These are phyloP conservation scores for Fratercula arctica DNA, from an alignment of 2,797 vertebrate species.

Conservation along the genomic window DNA sequence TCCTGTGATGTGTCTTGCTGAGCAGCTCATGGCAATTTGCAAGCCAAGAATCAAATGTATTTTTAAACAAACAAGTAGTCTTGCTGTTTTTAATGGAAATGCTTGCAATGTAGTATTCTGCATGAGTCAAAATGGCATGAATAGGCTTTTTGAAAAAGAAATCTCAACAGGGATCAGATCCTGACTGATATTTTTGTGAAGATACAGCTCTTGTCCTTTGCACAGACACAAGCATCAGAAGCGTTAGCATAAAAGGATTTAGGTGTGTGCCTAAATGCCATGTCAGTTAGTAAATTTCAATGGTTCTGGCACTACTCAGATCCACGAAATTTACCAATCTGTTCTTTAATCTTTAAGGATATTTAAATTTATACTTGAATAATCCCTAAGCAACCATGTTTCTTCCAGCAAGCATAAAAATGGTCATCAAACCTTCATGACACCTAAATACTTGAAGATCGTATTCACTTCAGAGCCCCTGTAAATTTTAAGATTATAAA, in stretches of 20 bases:
- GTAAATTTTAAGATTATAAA: neutral
- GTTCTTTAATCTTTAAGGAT: neutral
- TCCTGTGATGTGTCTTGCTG: neutral
- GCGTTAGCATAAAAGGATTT: neutral
- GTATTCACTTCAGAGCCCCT: neutral
- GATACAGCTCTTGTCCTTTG: neutral
- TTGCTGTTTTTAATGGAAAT: neutral
- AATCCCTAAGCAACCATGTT: neutral
- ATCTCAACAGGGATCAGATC: neutral
- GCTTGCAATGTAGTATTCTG: neutral
- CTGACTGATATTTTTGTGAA: neutral
- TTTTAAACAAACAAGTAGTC: constrained; percentile 9
- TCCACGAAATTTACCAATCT: neutral
- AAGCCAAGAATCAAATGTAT: neutral
- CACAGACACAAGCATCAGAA: neutral
- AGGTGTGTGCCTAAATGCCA: neutral
- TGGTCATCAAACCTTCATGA: neutral
- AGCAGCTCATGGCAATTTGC: neutral
- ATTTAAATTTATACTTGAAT: neutral
- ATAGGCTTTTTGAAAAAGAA: neutral
- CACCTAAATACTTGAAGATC: neutral
- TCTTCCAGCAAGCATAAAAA: neutral
- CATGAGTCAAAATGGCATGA: neutral
- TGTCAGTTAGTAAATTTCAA: neutral
- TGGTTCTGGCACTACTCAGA: neutral